Conservation (phyloP, 2,113 vertebrate genomes). For the Phaethornis superciliosus region DNA sequence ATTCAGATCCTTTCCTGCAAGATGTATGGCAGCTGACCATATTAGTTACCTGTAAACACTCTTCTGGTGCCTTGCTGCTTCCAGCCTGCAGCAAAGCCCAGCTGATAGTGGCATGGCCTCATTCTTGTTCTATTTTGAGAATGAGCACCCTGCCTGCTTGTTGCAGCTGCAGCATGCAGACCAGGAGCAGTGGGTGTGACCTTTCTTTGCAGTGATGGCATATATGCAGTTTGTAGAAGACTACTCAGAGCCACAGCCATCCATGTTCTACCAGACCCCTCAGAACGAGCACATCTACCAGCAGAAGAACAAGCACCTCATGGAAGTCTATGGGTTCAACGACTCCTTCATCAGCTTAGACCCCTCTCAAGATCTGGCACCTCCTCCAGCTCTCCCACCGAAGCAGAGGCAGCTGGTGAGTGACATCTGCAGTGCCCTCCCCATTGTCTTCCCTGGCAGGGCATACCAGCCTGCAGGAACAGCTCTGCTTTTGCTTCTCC, state of each 20-base stretch:
- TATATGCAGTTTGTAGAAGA: slow-evolving; percentile 99
- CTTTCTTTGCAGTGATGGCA: slow-evolving; percentile 84
- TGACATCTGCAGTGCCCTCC: background rate
- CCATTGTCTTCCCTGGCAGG: background rate
- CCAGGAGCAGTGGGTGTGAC: background rate
- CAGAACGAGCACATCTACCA: slow-evolving; percentile 97
- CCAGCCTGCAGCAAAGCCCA: background rate
- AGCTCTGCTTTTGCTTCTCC: background rate
- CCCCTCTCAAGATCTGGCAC: slow-evolving; percentile 82
- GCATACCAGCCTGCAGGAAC: background rate
- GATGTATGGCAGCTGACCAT: background rate
- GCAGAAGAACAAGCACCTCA: slow-evolving; percentile 93
- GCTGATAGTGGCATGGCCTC: no score
- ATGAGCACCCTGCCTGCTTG: background rate
- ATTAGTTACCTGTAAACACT: background rate
- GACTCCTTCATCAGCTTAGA: slow-evolving; percentile 88
- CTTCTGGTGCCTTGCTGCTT: background rate
- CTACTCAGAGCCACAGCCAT: slow-evolving; percentile 97
- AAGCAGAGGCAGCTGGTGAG: slow-evolving; percentile 98
- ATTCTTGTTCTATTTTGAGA: background rate
- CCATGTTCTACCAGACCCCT: slow-evolving; percentile 95
- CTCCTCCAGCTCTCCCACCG: slow-evolving; percentile 91
- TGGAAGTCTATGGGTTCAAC: slow-evolving; percentile 93
- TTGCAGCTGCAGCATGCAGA: background rate
- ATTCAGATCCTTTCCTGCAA: background rate